Evolutionary conservation across 1,140 invertebrate species (phyloP).

Genomic region (Berghia stephanieae): DNA sequence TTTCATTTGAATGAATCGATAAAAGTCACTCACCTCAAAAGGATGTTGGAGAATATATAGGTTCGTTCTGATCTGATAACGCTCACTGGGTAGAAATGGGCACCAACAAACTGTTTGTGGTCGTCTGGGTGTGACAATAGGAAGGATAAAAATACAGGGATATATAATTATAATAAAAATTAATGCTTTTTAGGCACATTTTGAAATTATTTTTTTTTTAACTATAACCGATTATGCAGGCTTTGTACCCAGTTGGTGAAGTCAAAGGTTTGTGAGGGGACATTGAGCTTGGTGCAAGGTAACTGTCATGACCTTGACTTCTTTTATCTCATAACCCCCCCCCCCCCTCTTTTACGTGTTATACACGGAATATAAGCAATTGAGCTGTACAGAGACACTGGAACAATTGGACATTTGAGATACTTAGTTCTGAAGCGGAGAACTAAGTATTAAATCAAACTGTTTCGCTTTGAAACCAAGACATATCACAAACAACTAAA

Average conservation of each 20-base stretch:
- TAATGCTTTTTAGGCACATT: neutral
- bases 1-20: neutral
- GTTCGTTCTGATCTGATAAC: conserved; percentile 74
- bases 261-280: neutral
- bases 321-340: too few species aligned
- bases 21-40: conserved; percentile 73
- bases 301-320: too few species aligned
- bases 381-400: too few species aligned
- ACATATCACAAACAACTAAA: too few species aligned
- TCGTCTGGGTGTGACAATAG: conserved; percentile 79
- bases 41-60: conserved; percentile 91
- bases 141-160: conserved; percentile 17
- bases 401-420: too few species aligned
- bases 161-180: neutral
- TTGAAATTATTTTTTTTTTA: neutral
- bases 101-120: conserved; percentile 91
- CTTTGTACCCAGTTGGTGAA: neutral
- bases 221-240: neutral
- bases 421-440: too few species aligned
- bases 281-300: too few species aligned
- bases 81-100: conserved; percentile 77
- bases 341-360: too few species aligned
- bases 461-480: too few species aligned
- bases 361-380: too few species aligned
- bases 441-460: too few species aligned